Base-by-base conservation (phyloP, 1,140 invertebrate species). In the Thalassaphorura encarpata region DNA sequence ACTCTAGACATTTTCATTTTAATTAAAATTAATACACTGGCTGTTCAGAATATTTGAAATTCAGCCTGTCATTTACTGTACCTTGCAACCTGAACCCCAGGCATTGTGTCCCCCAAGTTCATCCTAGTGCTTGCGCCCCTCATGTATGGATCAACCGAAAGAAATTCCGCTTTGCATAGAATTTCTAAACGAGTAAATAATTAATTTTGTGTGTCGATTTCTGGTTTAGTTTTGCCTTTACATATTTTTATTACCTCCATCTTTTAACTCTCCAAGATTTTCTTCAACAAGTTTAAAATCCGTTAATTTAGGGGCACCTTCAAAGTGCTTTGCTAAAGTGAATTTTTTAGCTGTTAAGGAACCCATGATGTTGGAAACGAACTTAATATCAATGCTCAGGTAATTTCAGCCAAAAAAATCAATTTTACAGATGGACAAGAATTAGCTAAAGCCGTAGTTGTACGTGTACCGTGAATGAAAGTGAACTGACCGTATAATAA, bases 101-200 rank as follows among this genome's bases (percentile, higher is more conserved):
- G 6, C 21, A 48, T 15, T n/a, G 41, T 42, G 11, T 48, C 46
- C 21, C 23, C 46, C 47, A 27, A 41, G 26, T 11, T 16, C 23
- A 36, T 31, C n/a, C n/a, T n/a, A n/a, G n/a, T n/a, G n/a, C n/a
- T 50, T 41, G 27, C 13, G 21, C 19, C 52, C 6, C 57, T 21
- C 57, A 59, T 59, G 36, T 59, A 59, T 3, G 57, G 57, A 43
- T 59, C 57, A 18, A 59, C 57, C 3, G 57, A 52, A 4, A 48
- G 41, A 21, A 23, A 54, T 33, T 59, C 52, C 2, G 57, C 57
- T 21, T 54, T 59, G 2, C 18, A 21, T 8, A 59, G 39, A 42
- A 59, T 59, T 51, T 59, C 57, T 59, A 36, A 26, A 48, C 36
- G 3, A 6, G 18, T 45, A 19, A 52, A 15, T 24, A 23, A 54